These are phyloP conservation scores for Podotricha telesiphe DNA, from an alignment of 2,888 invertebrate species.

Conservation along the genomic window DNA sequence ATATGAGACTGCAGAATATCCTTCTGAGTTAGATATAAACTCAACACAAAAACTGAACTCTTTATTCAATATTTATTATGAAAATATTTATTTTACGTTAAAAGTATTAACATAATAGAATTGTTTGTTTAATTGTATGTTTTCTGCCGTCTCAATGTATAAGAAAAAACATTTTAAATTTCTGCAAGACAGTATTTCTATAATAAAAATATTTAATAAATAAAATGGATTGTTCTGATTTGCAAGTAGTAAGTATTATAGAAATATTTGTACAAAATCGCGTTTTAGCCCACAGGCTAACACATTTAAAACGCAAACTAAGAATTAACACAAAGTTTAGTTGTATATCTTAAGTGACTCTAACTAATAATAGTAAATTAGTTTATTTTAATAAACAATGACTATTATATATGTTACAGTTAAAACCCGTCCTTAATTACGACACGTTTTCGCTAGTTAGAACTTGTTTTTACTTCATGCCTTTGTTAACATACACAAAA, in stretches of 20 bases:
- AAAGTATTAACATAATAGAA: conserved; percentile 7
- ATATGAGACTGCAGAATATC: conserved; percentile 17
- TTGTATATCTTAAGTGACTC: too few relatives aligned
- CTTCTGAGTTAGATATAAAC: not conserved
- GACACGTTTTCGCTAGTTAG: too few relatives aligned
- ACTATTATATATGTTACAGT: too few relatives aligned
- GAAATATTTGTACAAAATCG: conserved; percentile 6
- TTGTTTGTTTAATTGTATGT: not conserved
- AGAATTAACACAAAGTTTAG: not conserved
- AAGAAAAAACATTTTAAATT: conserved; percentile 15
- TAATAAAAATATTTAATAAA: conserved; percentile 5
- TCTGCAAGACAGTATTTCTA: conserved; percentile 5
- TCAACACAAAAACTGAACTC: conserved; percentile 24
- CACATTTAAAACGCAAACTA: not conserved
- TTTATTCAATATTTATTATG: conserved; percentile 13
- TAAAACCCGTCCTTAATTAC: too few relatives aligned
- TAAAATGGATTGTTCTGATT: not conserved
- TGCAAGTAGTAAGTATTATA: not conserved
- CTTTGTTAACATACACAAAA: too few relatives aligned
- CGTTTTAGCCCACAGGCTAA: conserved; percentile 3
- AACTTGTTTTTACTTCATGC: too few relatives aligned
- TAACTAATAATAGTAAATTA: too few relatives aligned
- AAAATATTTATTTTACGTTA: conserved; percentile 22
- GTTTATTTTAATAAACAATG: too few relatives aligned
- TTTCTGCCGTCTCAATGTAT: conserved; percentile 17